Base-by-base conservation (phyloP, 92 coral and sea anemone species). In the Phenganax marumi region DNA sequence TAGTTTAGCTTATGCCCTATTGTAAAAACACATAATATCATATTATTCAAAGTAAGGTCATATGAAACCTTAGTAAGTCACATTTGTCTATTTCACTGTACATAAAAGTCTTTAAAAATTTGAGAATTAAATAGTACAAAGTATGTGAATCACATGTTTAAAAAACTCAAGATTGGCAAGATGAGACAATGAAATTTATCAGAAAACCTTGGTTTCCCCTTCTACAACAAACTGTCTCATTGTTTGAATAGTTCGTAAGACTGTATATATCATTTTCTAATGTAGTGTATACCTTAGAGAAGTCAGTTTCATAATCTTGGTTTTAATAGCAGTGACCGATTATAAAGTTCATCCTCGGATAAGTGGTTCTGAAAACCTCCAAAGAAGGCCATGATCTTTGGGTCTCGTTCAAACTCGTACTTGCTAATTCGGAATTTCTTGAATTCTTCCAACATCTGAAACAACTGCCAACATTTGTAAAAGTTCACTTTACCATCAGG, bases 401-500 rank as follows among this genome's bases (percentile, higher is more conserved):
- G 97, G 84, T 96, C 90, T 53, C 89, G 89, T 49, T 90, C 99
- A 88, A 96, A 96, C 10, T 96, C 94, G 81, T 96, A 96, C 66
- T 86, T 79, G 81, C 80, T 86, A 62, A 92, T 89, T 55, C 93
- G 89, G 85, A 96, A 96, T 76, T 94, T 89, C 50, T 94, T 89
- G 50, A 96, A 90, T 73, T 89, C 91, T 84, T 96, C 97, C 87
- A 96, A 71, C 81, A 96, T 96, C 68, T 96, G 93, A 68, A 96
- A 96, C 26, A 96, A 88, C 68, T 93, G 99, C 99, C 99, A 92
- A 76, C 99, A 83, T 84, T 96, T 96, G 80, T 92, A 92, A 87
- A 96, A 96, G 88, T 96, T 96, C 76, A 96, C 99, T 83, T 96
- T 96, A 74, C 99, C 99, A 88, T 92, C 99, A 14, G 99, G 97